Evolutionary conservation across 2,113 vertebrate genomes (phyloP), one percentile per base, ranked within the genome.

Genomic region (Perca flavescens): DNA sequence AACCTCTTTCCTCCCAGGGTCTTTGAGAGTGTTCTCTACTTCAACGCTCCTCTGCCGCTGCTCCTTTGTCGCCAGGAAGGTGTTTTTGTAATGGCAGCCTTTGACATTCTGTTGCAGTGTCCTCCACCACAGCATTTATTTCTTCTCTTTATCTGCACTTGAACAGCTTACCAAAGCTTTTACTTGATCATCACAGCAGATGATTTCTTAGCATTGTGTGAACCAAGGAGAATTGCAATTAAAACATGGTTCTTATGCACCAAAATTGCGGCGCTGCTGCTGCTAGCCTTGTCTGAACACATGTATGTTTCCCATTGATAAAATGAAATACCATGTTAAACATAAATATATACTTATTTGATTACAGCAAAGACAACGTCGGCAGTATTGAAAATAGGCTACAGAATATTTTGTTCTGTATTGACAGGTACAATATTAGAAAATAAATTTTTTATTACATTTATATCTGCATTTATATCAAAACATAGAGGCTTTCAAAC

Each of bases 21-120:
- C 66, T 85, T 89, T 53, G 62, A 87, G 62, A 74, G 79, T 64
- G 36, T 89, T 89, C 86, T 82, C 85, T 89, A 84, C 83, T 70
- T 82, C 68, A 61, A 6, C 57, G 84, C 84, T 87, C 76, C 80
- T 78, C 65, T 72, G 78, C 74, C 36, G 74, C 79, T 88, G 89
- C 85, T 89, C 91, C 90, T 94, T 93, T 93, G 90, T 92, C 78
- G 69, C 89, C 78, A 77, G 63, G 85, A 89, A 85, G 87, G 85
- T 89, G 86, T 69, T 90, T 89, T 87, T 85, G 80, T 89, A 86
- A 86, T 85, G 80, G 85, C 74, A 84, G 84, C 91, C 89, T 86
- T 88, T 90, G 89, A 89, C 88, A 82, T 88, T 91, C 82, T 74
- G 76, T 75, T 62, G 65, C 88, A n/a, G 79, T 57, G 82, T 72